These are phyloP conservation scores for Conistra vaccinii DNA, from an alignment of 2,888 invertebrate genomes.

Conservation along the genomic window DNA sequence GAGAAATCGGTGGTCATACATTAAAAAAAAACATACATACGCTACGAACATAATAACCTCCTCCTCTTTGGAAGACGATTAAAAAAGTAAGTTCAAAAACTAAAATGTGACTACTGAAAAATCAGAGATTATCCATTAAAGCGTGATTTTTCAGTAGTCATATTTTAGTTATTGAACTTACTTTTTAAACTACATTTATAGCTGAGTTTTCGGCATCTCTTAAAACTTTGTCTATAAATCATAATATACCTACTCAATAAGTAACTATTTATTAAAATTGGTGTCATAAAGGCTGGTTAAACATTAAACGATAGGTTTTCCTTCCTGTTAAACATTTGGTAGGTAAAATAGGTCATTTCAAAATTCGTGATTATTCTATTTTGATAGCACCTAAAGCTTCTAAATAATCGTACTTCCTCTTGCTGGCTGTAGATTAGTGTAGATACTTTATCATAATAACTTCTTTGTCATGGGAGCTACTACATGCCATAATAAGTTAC, in stretches of 20 bases:
- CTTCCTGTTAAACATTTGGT: conserved; percentile 30
- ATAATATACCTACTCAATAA: neutral
- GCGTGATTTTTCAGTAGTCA: no score
- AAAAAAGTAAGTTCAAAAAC: no score
- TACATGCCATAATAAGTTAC: neutral
- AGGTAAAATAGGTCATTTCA: neutral
- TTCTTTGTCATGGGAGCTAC: neutral
- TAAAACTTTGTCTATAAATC: neutral
- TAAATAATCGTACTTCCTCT: neutral
- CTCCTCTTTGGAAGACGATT: no score
- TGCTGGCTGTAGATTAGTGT: neutral
- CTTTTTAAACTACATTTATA: no score
- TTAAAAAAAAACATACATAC: no score
- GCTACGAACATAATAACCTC: no score
- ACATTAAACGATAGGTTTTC: neutral
- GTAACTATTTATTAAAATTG: neutral
- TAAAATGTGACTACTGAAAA: no score
- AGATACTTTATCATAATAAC: neutral
- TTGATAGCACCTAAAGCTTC: neutral
- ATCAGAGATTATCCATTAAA: no score
- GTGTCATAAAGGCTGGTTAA: neutral
- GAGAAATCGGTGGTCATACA: no score
- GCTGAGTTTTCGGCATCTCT: neutral
- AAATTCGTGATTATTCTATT: neutral
- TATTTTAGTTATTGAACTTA: no score